Conservation (phyloP, 2,797 vertebrate genomes). For the Leucoraja ocellata region DNA sequence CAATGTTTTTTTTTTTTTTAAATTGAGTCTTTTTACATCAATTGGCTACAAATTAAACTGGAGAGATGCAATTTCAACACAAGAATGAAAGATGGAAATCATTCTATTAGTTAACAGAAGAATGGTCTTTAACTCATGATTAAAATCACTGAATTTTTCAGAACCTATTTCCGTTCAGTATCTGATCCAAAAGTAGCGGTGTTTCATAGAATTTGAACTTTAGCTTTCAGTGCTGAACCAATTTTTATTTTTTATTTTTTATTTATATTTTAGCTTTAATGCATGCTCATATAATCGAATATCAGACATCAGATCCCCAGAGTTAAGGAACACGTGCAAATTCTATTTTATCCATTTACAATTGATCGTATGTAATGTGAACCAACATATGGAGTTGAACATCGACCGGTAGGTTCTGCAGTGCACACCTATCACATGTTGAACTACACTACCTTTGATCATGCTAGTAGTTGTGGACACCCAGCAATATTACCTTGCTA, state of each 20-base stretch:
- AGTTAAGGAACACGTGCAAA: background rate
- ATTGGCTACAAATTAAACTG: background rate
- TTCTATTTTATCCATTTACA: background rate
- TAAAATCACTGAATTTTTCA: background rate
- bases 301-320: background rate
- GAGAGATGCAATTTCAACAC: background rate
- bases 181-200: background rate
- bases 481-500: slow-evolving; percentile 7
- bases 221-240: background rate
- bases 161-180: background rate
- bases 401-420: background rate
- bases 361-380: background rate
- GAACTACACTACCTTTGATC: background rate
- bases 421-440: background rate
- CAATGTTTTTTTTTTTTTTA: background rate
- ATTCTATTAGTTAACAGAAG: background rate
- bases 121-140: background rate
- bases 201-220: background rate
- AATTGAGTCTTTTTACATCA: background rate
- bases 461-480: background rate
- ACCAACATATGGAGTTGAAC: background rate
- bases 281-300: background rate
- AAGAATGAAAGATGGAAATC: background rate
- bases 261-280: too few relatives aligned
- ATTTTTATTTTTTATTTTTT: background rate